Evolutionary conservation across 2,113 vertebrate species (phyloP), one percentile per base, ranked within the genome.

Genomic region (Rhombomys opimus): DNA sequence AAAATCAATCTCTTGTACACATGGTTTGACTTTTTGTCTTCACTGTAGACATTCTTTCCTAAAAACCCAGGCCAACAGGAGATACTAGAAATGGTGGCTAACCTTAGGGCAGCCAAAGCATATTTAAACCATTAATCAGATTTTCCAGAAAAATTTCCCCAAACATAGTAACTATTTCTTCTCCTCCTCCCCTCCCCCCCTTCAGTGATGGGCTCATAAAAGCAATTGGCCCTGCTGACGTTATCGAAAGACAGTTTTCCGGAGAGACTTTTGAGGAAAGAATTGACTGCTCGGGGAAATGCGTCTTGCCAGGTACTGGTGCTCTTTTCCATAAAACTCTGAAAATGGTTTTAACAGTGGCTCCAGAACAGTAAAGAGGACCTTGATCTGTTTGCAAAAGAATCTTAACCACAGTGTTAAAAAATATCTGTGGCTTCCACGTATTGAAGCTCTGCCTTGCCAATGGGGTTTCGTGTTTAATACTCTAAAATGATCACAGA

Each of bases 241-340:
- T 46, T 54, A 99, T 99, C 95, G 96, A 84, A 85, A 93, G 72
- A 46, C 98, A 98, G 80, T 99, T 99, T 98, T 96, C 98, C 35
- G 98, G 96, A 73, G 98, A 98, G 17, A 98, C 95, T 0, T 99
- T 99, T 96, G 99, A 99, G 87, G 98, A 98, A 92, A 97, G 99
- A 94, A 99, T 99, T 38, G 99, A 99, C 97, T 99, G 99, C 25
- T 98, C 99, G 11, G 99, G 99, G 59, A 99, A 99, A 98, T 99
- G 99, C 2, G 98, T 99, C 86, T 96, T 99, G 86, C 99, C 99
- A 84, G 99, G 99, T 99, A 97, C 95, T 98, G 95, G n/a, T 54
- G 2, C 77, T 63, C 77, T 87, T 78, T 87, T 87, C 38, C 82
- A 27, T 85, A 72, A 95, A 93, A 63, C 15, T 81, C 27, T 17